Conservation (phyloP, 2,113 vertebrate species). For the Porphyrio hochstetteri region DNA sequence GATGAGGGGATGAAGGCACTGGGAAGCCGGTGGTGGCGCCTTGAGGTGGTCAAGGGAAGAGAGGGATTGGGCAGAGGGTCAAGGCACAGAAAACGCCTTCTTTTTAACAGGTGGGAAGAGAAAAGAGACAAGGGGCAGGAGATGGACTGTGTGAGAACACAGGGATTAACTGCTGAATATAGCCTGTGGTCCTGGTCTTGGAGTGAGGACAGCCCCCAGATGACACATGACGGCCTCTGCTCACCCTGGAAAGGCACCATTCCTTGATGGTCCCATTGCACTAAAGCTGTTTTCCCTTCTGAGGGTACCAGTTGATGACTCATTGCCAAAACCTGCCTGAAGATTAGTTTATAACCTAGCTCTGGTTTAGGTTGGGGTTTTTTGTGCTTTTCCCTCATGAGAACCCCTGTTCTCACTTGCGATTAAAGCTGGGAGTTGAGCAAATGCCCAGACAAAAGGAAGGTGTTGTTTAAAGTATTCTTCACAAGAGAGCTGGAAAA, state of each 20-base stretch:
- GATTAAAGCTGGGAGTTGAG: background rate
- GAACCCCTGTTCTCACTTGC: background rate
- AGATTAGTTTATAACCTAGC: background rate
- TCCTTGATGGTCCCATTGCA: too few relatives aligned
- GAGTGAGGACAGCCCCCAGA: background rate
- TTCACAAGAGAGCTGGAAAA: background rate
- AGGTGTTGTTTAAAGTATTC: background rate
- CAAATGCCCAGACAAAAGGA: slow-evolving; percentile 4
- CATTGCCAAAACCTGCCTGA: background rate
- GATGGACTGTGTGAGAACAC: background rate
- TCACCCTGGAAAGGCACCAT: background rate
- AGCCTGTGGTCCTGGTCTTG: background rate
- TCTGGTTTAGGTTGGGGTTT: background rate
- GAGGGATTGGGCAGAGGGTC: background rate
- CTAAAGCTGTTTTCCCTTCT: background rate
- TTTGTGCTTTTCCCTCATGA: background rate
- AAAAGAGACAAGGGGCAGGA: background rate
- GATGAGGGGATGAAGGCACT: accelerated
- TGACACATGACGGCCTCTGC: accelerated
- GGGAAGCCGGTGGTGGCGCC: background rate
- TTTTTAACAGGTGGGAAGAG: background rate
- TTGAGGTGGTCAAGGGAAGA: background rate
- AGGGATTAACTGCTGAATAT: background rate
- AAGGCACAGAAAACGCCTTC: background rate
- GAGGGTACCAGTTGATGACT: background rate